A percentile compares a stretch with the other conserved stretches of the same genome.
Evolutionary conservation across 2,797 vertebrate genomes (phyloP).

Genomic region (Dallia pectoralis): DNA sequence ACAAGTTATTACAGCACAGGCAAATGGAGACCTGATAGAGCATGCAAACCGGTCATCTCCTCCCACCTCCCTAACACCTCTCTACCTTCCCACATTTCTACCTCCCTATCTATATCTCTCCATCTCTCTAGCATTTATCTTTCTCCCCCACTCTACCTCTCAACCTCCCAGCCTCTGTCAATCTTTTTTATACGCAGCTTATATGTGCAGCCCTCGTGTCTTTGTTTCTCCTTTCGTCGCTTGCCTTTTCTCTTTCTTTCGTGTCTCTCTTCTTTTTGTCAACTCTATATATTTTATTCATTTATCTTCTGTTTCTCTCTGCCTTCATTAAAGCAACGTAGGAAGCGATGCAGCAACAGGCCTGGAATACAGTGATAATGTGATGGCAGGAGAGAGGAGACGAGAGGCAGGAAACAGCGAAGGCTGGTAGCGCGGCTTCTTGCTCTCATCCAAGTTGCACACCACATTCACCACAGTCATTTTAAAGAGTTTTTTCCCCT

Average conservation of each 20-base stretch:
- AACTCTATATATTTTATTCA: too few species aligned
- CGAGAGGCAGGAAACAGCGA: not conserved
- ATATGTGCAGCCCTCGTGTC: constrained; percentile 18
- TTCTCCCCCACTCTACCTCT: not conserved
- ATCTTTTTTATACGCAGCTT: not conserved
- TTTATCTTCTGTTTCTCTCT: constrained; percentile 11
- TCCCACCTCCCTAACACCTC: constrained; percentile 14
- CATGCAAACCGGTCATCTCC: constrained; percentile 53
- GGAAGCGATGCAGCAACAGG: constrained; percentile 45
- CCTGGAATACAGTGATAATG: constrained; percentile 43
- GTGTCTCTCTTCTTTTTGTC: constrained; percentile 23
- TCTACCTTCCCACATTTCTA: not conserved
- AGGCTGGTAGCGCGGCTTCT: not conserved
- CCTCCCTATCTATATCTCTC: too few species aligned
- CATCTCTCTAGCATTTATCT: too few species aligned
- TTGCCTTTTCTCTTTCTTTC: not conserved
- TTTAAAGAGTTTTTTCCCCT: constrained; percentile 10
- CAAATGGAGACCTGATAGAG: constrained; percentile 68
- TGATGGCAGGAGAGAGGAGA: not conserved
- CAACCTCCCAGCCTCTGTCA: not conserved
- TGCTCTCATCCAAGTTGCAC: not conserved
- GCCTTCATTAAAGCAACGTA: not conserved
- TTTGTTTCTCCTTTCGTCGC: not conserved
- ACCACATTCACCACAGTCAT: constrained; percentile 7
- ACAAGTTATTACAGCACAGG: constrained; percentile 72